These are phyloP conservation scores for Stenolophus ochropezus DNA, from an alignment of 2,888 invertebrate genomes.

Conservation along the genomic window DNA sequence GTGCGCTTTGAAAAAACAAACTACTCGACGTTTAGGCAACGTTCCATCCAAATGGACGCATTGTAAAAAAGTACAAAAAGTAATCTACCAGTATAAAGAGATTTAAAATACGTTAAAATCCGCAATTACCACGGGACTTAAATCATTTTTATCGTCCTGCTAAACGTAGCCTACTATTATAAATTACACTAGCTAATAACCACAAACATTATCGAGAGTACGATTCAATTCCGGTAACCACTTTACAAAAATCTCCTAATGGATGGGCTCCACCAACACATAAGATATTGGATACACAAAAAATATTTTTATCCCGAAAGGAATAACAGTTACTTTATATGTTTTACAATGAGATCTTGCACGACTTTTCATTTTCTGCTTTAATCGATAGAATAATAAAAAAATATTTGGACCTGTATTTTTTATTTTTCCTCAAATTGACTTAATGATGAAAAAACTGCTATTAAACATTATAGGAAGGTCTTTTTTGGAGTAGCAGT, in stretches of 20 bases:
- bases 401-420: too few species aligned
- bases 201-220: conserved; percentile 50
- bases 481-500: too few species aligned
- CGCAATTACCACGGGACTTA: conserved; percentile 52
- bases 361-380: too few species aligned
- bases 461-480: too few species aligned
- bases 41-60: conserved; percentile 12
- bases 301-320: too few species aligned
- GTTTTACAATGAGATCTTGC: too few species aligned
- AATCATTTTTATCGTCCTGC: conserved; percentile 57
- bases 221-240: conserved; percentile 24
- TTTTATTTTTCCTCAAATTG: too few species aligned
- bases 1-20: conserved; percentile 28
- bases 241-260: conserved; percentile 20
- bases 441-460: too few species aligned
- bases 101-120: conserved; percentile 59
- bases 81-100: conserved; percentile 56
- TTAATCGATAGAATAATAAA: too few species aligned
- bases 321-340: too few species aligned
- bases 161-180: conserved; percentile 44
- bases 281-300: not conserved
- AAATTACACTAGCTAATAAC: conserved; percentile 52
- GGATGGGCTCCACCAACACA: not conserved
- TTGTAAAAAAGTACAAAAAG: conserved; percentile 35
- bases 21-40: conserved; percentile 7